Evolutionary conservation across 2,113 vertebrate genomes (phyloP).

Genomic region (Raja brachyura): DNA sequence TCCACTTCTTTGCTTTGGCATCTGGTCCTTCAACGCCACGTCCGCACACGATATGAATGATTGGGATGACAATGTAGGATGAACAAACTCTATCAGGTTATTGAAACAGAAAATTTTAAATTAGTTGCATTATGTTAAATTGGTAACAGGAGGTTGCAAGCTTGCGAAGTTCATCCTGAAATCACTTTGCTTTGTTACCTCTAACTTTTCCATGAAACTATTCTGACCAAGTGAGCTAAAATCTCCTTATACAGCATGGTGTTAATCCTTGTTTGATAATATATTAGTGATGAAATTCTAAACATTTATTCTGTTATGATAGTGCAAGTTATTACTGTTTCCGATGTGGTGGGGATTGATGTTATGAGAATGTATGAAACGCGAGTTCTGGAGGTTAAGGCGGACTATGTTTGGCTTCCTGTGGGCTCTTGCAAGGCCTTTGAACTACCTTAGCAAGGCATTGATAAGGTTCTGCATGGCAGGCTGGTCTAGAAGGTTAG

Average conservation of each 20-base stretch:
- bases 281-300: not conserved
- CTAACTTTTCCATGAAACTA: not conserved
- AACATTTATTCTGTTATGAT: not conserved
- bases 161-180: not conserved
- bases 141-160: not conserved
- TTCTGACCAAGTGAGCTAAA: no score
- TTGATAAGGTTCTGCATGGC: no score
- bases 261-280: not conserved
- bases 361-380: not conserved
- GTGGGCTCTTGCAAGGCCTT: no score
- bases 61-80: no score
- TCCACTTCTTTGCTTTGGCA: no score
- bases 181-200: not conserved
- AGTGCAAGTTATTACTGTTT: not conserved
- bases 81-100: no score
- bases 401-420: no score
- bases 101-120: not conserved
- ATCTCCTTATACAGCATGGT: no score
- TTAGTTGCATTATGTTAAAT: not conserved
- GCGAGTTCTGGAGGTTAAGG: not conserved
- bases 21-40: no score
- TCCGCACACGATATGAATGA: no score
- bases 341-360: not conserved
- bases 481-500: no score
- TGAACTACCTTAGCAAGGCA: no score